Base-by-base conservation (phyloP, 2,888 invertebrate species). In the Drosophila affinis region DNA sequence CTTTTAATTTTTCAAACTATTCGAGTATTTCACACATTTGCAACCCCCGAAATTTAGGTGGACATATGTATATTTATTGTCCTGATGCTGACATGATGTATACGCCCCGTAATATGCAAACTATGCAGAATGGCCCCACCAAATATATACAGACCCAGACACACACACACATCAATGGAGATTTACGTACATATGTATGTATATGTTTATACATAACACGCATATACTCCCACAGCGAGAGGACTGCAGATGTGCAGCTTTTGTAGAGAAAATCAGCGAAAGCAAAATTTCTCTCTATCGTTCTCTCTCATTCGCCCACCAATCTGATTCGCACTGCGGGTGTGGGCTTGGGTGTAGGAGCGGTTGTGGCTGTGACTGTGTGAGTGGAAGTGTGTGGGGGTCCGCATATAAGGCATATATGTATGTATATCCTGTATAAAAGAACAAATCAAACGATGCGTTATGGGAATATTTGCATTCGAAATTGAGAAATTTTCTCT, bases 401-500 rank as follows among this genome's bases (percentile, higher is more conserved):
- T 34, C 12, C 34, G 34, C 34, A 34, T 34, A 34, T 5, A 34
- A 14, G 34, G 12, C 44, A 47, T 32, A 27, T 51, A 70, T 17
- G 9, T 4, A 4, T 39, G 14, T 51, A 17, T 21, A 12, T 56
- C 17, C 2, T 14, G 14, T 47, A 63, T 60, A 67, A 73, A 64
- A 59, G 45, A 69, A 59, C 58, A 74, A 74, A 75, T 76, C 77
- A 68, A 77, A 78, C 81, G 76, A 75, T 79, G 75, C 77, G 74
- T 77, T 74, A 64, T 69, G 71, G 47, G 58, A 69, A 77, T 83
- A 85, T 85, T 85, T 87, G 83, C 86, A 85, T 85, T 73, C 72
- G 76, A 83, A 87, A 81, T 83, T 78, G 79, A 74, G 76, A 80
- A 81, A 73, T 83, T 57, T 67, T 68, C 75, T 49, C 67, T 56